Evolutionary conservation across 2,797 vertebrate genomes (phyloP), one percentile per base, ranked within the genome.

Genomic region (Eurystomus glaucurus): DNA sequence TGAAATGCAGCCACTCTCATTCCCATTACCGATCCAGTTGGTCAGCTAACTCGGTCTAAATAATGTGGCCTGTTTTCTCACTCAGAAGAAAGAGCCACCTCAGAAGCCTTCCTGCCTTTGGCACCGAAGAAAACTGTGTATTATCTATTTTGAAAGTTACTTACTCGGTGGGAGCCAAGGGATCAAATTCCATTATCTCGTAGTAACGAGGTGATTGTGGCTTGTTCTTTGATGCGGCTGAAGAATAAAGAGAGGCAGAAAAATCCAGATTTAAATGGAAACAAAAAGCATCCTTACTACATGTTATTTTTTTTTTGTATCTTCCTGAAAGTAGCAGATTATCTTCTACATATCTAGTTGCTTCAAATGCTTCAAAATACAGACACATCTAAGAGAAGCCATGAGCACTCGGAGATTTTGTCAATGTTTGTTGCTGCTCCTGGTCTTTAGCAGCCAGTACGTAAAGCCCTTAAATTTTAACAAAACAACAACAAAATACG

Each of bases 151-250:
- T 39, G 86, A 72, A 85, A 97, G 79, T 89, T 80, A 98, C 98
- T 98, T 98, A 98, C 98, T 98, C 98, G 81, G 97, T 94, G 62
- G 95, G 98, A 90, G 98, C 98, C 86, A 98, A 97, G 48, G 98
- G 98, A 96, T 98, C 98, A 82, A 98, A 98, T 86, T 98, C 98
- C 97, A 98, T 98, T 85, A 98, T 92, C 33, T 98, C 98, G 0
- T 98, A 98, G 96, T 98, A 98, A 96, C 96, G 97, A 96, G 97
- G 74, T 80, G 96, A 77, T 28, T 96, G 97, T n/a, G 88, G 82
- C 87, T 93, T 97, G 70, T 46, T 97, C 93, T 98, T 97, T 71
- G 96, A 84, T 57, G 62, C 7, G n/a, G 92, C 98, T 97, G 75
- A 78, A 93, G 45, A 85, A 84, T 23, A 72, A 29, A 91, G 29